These are phyloP conservation scores for Philopotamus ludificatus DNA, from an alignment of 1,140 invertebrate species.

Conservation along the genomic window DNA sequence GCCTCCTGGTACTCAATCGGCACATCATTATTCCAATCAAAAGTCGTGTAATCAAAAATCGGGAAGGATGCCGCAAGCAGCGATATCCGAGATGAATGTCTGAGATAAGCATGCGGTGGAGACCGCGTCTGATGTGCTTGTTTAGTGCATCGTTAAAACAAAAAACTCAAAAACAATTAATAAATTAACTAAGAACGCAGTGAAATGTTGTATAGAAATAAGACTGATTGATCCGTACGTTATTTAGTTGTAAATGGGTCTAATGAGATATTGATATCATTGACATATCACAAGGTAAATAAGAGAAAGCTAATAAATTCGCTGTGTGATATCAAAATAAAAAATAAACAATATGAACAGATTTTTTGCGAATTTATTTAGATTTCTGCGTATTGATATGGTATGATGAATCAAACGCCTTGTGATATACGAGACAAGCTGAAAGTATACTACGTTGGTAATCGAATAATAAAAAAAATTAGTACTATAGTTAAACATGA, in stretches of 20 bases:
- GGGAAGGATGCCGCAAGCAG: slow-evolving; percentile 68
- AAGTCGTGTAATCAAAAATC: slow-evolving; percentile 51
- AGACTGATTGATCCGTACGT: slow-evolving; percentile 28
- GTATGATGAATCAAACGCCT: too few species aligned
- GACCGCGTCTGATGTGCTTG: slow-evolving; percentile 43
- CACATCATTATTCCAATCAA: slow-evolving; percentile 29
- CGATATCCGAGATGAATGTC: slow-evolving; percentile 81
- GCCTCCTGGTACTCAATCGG: slow-evolving; percentile 47
- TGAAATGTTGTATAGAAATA: slow-evolving; percentile 11
- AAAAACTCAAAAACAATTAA: slow-evolving; percentile 5
- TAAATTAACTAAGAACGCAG: neutral
- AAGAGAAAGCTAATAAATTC: too few species aligned
- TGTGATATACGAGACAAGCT: too few species aligned
- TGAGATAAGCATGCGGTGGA: slow-evolving; percentile 65
- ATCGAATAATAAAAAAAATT: too few species aligned
- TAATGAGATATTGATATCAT: slow-evolving; percentile 11
- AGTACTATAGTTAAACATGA: too few species aligned
- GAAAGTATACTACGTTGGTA: too few species aligned
- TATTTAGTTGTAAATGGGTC: slow-evolving; percentile 27
- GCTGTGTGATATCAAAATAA: too few species aligned
- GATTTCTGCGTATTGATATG: too few species aligned
- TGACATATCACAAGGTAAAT: too few species aligned
- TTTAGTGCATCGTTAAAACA: slow-evolving; percentile 21
- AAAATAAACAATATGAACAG: too few species aligned
- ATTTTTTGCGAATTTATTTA: too few species aligned